Evolutionary conservation across 2,888 invertebrate genomes (phyloP), one percentile per base, ranked within the genome.

Genomic region (Nyleta sp.): DNA sequence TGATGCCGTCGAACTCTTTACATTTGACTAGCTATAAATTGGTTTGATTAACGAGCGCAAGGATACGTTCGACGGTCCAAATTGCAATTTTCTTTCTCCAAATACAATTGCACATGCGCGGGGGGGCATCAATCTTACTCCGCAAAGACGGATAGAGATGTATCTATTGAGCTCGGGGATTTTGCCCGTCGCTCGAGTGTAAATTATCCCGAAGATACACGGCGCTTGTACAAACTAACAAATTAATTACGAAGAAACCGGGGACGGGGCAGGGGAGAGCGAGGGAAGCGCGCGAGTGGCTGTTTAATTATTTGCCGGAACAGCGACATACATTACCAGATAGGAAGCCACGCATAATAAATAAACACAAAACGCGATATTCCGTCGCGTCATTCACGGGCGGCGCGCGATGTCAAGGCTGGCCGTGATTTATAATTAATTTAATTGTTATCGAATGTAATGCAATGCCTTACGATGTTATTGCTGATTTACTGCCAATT

Each of bases 231-330:
- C 65, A 67, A 71, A 72, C 72, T 72, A 77, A 77, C 77, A 77
- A 77, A 72, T 72, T 77, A 76, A 76, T 77, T 77, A 71, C 65
- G 71, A 77, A 71, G 76, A 71, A 76, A 48, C 76, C 33, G 31
- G n/a, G 53, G 17, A 5, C 13, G 33, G 48, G 24, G 48, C n/a
- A 7, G 28, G 28, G 35, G 33, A 18, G 44, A 18, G 46, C 18
- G 28, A 52, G 52, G 8, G 35, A 35, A 10, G n/a, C 20, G 18
- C 44, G 50, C 68, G 55, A 75, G 64, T 70, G 40, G 40, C 40
- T 70, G 75, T 75, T 75, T 59, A 70, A 75, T 70, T 75, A 75
- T 68, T 75, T 55, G 55, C 68, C 60, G 68, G 60, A 75, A 75
- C 60, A 68, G 48, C 67, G 74, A 59, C 74, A 67, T 67, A 60